Base-by-base conservation (phyloP, 2,888 invertebrate genomes). In the Ormyrus rosae region DNA sequence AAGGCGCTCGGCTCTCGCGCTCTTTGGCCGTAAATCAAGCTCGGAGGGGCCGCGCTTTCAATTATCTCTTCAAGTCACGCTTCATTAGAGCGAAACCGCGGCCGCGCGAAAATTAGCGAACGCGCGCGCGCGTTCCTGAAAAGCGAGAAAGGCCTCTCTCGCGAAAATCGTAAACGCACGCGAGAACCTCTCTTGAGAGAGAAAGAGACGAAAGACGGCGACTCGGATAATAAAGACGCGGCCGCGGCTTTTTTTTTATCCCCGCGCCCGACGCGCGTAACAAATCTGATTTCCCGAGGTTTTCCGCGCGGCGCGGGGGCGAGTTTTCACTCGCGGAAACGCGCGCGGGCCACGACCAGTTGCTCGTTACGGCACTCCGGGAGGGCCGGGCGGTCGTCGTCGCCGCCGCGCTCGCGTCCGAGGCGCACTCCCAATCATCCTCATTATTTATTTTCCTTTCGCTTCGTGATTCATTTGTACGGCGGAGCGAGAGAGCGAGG, bases 11-110 rank as follows among this genome's bases (percentile, higher is more conserved):
- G 60, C 60, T 13, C 48, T 7, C 63, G 72, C 46, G 46, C 63
- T 70, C 60, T 50, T 74, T 70, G 69, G 77, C 61, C 68, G 79
- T 80, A 72, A 83, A 80, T 75, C 79, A 71, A 45, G 58, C 70
- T 68, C 6, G 67, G 11, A 5, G 48, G 69, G 10, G 76, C 19
- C 60, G 51, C 64, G 71, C 65, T 71, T 78, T 78, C 78, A 78
- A 78, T 78, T 78, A 78, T 60, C 78, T 71, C 58, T 64, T 71
- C 71, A 64, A 46, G 65, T 46, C 53, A 58, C 78, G 71, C 71
- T 78, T 78, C 78, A 78, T 78, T 71, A 78, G 78, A 71, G 67
- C 34, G 60, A 60, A 45, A 68, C 34, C 56, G 64, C 63, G 60
- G 13, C 5, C n/a, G 9, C 63, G 61, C 45, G 63, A 53, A 78